Evolutionary conservation across 2,888 invertebrate species (phyloP).

Genomic region (Notodonta ziczac): DNA sequence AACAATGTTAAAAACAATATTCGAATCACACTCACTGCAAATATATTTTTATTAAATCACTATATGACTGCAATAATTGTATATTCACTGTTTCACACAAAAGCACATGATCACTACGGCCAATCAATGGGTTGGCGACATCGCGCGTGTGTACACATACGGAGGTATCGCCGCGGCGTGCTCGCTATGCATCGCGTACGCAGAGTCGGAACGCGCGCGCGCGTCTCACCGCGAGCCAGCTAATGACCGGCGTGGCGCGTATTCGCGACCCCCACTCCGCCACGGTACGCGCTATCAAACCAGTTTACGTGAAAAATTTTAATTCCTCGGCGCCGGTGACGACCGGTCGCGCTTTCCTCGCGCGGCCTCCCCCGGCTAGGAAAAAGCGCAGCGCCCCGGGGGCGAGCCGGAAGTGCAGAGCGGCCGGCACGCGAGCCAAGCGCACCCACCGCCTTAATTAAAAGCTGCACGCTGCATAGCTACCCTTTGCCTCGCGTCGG

Average conservation of each 20-base stretch:
- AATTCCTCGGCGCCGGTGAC: conserved; percentile 78
- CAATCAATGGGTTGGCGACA: conserved; percentile 47
- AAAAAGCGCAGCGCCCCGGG: conserved; percentile 79
- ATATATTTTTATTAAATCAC: neutral
- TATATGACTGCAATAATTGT: neutral
- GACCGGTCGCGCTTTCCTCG: conserved; percentile 80
- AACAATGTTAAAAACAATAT: conserved; percentile 14
- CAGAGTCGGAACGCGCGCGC: conserved; percentile 66
- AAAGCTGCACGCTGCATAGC: conserved; percentile 75
- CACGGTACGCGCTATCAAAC: conserved; percentile 80
- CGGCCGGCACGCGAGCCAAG: conserved; percentile 78
- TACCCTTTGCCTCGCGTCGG: conserved; percentile 52
- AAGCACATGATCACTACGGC: conserved; percentile 52
- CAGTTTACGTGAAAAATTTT: conserved; percentile 83
- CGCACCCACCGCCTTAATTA: conserved; percentile 82
- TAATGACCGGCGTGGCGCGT: conserved; percentile 80
- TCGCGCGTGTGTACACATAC: conserved; percentile 32
- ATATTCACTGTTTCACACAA: conserved; percentile 39
- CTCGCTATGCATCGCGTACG: conserved; percentile 54
- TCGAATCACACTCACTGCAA: conserved; percentile 6
- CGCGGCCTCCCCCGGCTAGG: conserved; percentile 63
- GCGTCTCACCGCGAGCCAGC: conserved; percentile 73
- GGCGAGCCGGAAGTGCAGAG: conserved; percentile 79
- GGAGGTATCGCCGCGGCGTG: conserved; percentile 24
- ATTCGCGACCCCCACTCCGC: conserved; percentile 81